Conservation (phyloP, 1,140 invertebrate genomes). For the Doryteuthis pealeii region DNA sequence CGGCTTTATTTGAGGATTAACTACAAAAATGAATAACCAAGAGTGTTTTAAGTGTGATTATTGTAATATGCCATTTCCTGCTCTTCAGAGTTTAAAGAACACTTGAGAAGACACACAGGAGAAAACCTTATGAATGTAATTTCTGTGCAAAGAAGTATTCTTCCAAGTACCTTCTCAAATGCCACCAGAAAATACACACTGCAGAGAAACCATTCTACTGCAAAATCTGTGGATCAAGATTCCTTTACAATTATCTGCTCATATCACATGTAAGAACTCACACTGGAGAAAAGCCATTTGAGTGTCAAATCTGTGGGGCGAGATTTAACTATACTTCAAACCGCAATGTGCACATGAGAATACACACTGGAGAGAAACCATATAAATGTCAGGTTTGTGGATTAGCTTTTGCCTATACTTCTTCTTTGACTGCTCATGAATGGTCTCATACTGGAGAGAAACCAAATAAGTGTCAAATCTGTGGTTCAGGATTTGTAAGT, state of each 20-base stretch:
- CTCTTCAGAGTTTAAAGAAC: too few relatives aligned
- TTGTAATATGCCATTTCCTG: too few relatives aligned
- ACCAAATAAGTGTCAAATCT: constrained; percentile 19
- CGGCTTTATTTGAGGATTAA: too few relatives aligned
- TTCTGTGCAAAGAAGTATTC: background rate
- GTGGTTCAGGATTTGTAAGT: constrained; percentile 16
- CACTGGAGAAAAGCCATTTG: constrained; percentile 44
- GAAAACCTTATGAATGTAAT: constrained; percentile 3
- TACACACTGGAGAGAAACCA: constrained; percentile 14
- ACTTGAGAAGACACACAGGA: background rate
- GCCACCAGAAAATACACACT: constrained; percentile 66
- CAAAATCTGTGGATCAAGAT: constrained; percentile 85
- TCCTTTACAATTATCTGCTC: constrained; percentile 69
- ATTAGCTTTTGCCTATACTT: constrained; percentile 7
- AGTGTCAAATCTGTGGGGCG: constrained; percentile 83
- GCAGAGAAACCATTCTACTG: constrained; percentile 86
- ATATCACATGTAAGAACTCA: constrained; percentile 19
- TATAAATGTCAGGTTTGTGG: constrained; percentile 21
- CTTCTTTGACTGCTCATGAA: constrained; percentile 16
- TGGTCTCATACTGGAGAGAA: constrained; percentile 23
- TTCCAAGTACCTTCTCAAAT: background rate
- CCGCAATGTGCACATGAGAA: constrained; percentile 69
- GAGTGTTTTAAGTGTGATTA: too few relatives aligned
- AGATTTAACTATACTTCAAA: constrained; percentile 86
- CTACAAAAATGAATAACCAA: too few relatives aligned